Percentiles rank a stretch among this genome's conserved stretches.
Evolutionary conservation across 2,888 invertebrate genomes (phyloP).

Genomic region (Nemotelus pantherinus): DNA sequence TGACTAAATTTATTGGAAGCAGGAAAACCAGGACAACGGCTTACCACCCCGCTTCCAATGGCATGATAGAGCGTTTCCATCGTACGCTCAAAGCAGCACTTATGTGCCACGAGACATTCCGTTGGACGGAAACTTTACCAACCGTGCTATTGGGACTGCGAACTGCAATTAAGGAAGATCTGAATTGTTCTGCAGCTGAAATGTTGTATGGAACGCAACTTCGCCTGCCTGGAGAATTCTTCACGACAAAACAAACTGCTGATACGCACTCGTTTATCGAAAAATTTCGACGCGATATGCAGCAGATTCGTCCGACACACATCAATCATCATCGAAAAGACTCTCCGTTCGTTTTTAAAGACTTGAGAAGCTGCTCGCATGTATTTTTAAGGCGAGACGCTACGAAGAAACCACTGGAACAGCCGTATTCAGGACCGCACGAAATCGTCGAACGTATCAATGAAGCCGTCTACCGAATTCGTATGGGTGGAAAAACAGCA

Average conservation of each 20-base stretch:
- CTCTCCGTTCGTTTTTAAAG: slow-evolving; percentile 44
- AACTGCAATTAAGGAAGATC: neutral
- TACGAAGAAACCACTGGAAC: slow-evolving; percentile 47
- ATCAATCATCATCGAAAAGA: slow-evolving; percentile 45
- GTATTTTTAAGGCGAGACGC: slow-evolving; percentile 47
- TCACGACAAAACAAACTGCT: slow-evolving; percentile 1
- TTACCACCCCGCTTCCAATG: slow-evolving; percentile 46
- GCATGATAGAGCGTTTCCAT: slow-evolving; percentile 15
- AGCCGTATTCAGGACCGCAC: slow-evolving; percentile 54
- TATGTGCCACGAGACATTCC: slow-evolving; percentile 8
- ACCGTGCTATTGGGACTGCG: slow-evolving; percentile 22
- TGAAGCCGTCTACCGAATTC: slow-evolving; percentile 1
- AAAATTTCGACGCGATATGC: neutral
- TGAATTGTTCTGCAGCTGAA: slow-evolving; percentile 1
- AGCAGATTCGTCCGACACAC: slow-evolving; percentile 45
- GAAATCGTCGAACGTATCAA: slow-evolving; percentile 48
- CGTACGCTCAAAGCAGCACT: slow-evolving; percentile 17
- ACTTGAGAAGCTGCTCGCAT: slow-evolving; percentile 47
- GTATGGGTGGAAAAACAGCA: neutral
- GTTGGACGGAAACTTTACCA: slow-evolving; percentile 26
- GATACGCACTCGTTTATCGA: slow-evolving; percentile 19
- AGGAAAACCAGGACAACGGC: slow-evolving; percentile 33
- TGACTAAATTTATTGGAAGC: slow-evolving; percentile 30
- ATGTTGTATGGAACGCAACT: slow-evolving; percentile 13
- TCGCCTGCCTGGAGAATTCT: slow-evolving; percentile 47